phyloP scores from a whole-genome alignment of 92 coral and sea anemone species.

The Virgularia gustaviana region DNA sequence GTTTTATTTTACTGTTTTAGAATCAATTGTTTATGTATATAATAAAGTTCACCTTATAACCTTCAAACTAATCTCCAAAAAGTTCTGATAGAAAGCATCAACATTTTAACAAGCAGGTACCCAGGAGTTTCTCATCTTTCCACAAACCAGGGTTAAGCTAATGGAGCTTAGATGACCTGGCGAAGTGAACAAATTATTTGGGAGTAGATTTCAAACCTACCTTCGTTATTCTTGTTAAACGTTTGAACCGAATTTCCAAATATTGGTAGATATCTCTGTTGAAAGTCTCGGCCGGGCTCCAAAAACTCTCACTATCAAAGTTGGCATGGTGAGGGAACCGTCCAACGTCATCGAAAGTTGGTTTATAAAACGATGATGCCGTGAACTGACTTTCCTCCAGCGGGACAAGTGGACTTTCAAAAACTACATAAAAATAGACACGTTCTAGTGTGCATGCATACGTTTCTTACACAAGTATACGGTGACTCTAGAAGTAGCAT shows the following conservation, averaged over 20 bases:
- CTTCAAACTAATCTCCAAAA: too few relatives aligned
- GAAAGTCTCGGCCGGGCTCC: constrained; percentile 8
- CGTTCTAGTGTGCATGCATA: neutral
- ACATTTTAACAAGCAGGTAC: too few relatives aligned
- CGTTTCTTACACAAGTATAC: too few relatives aligned
- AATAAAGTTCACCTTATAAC: too few relatives aligned
- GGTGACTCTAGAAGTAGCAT: too few relatives aligned
- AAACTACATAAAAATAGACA: neutral
- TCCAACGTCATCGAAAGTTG: constrained; percentile 2
- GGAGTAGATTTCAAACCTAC: neutral
- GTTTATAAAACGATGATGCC: constrained; percentile 19
- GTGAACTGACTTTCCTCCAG: constrained; percentile 21
- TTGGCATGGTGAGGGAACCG: constrained; percentile 12
- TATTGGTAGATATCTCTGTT: constrained; percentile 17
- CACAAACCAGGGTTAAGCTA: too few relatives aligned
- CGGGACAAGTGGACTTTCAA: neutral
- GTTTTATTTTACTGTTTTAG: too few relatives aligned
- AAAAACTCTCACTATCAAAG: neutral
- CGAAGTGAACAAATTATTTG: neutral
- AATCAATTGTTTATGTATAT: too few relatives aligned
- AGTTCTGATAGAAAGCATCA: too few relatives aligned
- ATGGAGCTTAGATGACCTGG: too few relatives aligned
- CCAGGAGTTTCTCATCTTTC: too few relatives aligned
- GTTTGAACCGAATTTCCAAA: constrained; percentile 13
- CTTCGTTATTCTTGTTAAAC: constrained; percentile 15